Evolutionary conservation across 2,797 vertebrate species (phyloP), one percentile per base, ranked within the genome.

Genomic region (Molossus alvarezi): DNA sequence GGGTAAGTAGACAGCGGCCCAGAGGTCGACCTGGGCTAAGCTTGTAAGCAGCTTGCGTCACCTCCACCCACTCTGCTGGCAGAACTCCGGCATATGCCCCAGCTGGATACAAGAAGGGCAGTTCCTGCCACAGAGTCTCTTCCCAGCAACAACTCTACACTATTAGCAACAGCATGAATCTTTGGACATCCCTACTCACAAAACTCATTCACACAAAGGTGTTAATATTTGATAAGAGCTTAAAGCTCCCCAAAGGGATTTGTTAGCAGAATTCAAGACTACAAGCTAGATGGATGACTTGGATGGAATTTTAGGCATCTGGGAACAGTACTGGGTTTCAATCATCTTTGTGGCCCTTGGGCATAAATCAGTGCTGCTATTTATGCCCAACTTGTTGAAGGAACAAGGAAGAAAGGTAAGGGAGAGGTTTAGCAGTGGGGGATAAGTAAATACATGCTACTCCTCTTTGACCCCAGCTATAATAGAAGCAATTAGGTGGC

Each of bases 401-500:
- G 75, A 93, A 88, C 57, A 90, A 87, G 51, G 37, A 73, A 75
- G 27, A 95, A 93, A 76, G 57, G 33, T 25, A 67, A 92, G 65
- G 18, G 15, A 88, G 9, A 73, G 27, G 17, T 88, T 91, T 95
- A 13, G 17, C 76, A 83, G 80, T 79, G 72, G 17, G 14, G 88
- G 14, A 57, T 55, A 82, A 83, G 45, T 82, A 95, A 95, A 33
- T 76, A 62, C 13, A 75, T 33, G 48, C 58, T 58, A 83, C 23
- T 88, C 71, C 65, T 37, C 55, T 72, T 45, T 95, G 95, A 95
- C 92, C 83, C 75, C 60, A 87, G 72, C 37, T 64, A 23, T 84
- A 92, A 84, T 2, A 92, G 86, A 84, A 81, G 95, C 82, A 94
- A 95, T 95, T 91, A 94, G 48, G 81, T 64, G 51, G 27, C 45